Evolutionary conservation across 2,113 vertebrate species (phyloP), one percentile per base, ranked within the genome.

Genomic region (Scalopus aquaticus): DNA sequence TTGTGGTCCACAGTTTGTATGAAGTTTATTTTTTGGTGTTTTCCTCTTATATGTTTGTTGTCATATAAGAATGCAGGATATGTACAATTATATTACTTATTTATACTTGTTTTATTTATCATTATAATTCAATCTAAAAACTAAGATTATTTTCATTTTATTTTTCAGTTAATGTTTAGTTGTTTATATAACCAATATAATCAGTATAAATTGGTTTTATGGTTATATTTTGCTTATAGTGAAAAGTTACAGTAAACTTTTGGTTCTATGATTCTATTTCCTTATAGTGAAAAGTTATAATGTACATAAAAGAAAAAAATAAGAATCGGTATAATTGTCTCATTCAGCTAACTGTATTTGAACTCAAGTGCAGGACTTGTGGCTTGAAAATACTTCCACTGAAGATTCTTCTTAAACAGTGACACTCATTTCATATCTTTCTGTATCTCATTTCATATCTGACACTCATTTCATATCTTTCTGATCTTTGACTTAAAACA

Each of bases 261-360:
- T 72, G 54, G 20, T 28, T 93, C 13, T 62, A 51, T 60, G 70
- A 39, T 79, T 49, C 49, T 91, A 54, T 65, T 95, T 94, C 22
- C 19, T 54, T 87, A 2, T 16, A 58, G 24, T 54, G 80, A 70
- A 91, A 95, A 96, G 64, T 85, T 84, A 64, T 70, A 90, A 62
- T 9, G 88, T 56, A 37, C 96, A 96, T 97, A 79, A 97, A 97
- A 96, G 39, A 90, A 97, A 85, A 4, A 0, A 91, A 89, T 89
- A 7, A 80, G 49, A 91, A 78, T 93, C 22, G 19, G 42, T 73
- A 44, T 35, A 90, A 93, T 93, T 93, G n/a, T 78, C 22, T 80
- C 65, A 26, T 90, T 96, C 95, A 90, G 85, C 69, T 92, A 92
- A 90, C 96, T 79, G 84, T 83, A 26, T 70, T 90, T 84, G 30